Base-by-base conservation (phyloP, 2,113 vertebrate species). In the Turnix velox region DNA sequence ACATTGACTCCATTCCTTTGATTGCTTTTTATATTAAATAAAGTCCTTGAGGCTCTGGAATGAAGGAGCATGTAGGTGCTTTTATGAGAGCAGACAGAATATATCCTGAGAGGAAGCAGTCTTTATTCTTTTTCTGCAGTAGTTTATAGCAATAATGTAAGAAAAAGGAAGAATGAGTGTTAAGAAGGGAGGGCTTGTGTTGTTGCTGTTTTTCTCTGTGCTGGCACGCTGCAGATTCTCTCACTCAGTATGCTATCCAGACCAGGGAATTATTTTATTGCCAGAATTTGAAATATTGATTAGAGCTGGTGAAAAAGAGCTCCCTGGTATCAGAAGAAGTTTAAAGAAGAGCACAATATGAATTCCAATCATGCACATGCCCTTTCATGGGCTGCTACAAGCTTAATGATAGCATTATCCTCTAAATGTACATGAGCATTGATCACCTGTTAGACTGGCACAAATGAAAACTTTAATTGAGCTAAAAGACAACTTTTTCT, bases 231-330 rank as follows among this genome's bases (percentile, higher is more conserved):
- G 67, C 51, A 45, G 42, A 23, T 65, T 77, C 25, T 77, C 76
- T 93, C 63, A 68, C 77, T 55, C 52, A 74, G 19, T 52, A 81
- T 22, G 37, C 37, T 71, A 31, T 67, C 77, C 57, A 75, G 57
- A 61, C 9, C 66, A 87, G 52, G 23, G 49, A 48, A 37, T 72
- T 68, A 58, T 95, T 90, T 93, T 90, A 81, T 88, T 87, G 48
- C 88, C 86, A 88, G 65, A 94, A 86, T 87, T 67, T 87, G 61
- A 88, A 81, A 65, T 81, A 94, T 93, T 90, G 92, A 90, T 88
- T 94, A 84, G 4, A 88, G 35, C 12, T 51, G 27, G 43, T 77
- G 63, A 87, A 94, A 90, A 90, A 65, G 27, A 63, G 37, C 58
- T 94, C 65, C 16, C 11, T 63, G 40, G 12, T 77, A 92, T 52